Conservation (phyloP, 1,140 invertebrate genomes). For the Sarcophaga peregrina region DNA sequence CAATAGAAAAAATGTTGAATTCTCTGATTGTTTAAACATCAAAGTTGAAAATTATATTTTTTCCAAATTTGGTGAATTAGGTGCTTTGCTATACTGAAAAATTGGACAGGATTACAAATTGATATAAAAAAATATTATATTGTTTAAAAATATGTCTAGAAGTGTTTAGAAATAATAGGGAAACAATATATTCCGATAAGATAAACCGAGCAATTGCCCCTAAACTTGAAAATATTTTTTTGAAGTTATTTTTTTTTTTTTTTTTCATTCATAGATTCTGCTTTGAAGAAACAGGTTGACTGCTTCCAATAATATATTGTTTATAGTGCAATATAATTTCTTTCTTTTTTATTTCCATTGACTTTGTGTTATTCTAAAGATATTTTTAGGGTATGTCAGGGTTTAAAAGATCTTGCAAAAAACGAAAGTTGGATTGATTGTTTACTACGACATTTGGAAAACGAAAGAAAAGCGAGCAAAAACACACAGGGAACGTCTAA, state of each 20-base stretch:
- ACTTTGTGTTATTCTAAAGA: neutral
- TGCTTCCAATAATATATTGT: neutral
- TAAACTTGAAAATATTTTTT: too few relatives aligned
- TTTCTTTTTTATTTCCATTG: neutral
- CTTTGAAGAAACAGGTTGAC: slow-evolving; percentile 1
- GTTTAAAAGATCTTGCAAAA: neutral
- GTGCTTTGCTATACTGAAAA: neutral
- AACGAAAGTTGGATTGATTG: neutral
- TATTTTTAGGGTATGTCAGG: neutral
- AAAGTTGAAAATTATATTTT: too few relatives aligned
- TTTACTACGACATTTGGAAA: neutral
- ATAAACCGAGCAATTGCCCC: too few relatives aligned
- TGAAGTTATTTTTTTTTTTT: too few relatives aligned
- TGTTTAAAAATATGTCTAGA: too few relatives aligned
- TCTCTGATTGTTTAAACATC: too few relatives aligned
- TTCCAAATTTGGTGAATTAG: neutral
- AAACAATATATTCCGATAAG: too few relatives aligned
- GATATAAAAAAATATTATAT: neutral
- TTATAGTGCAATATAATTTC: too few relatives aligned
- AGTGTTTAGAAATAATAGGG: too few relatives aligned
- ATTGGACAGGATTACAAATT: neutral
- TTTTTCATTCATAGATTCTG: neutral
- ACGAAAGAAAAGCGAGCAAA: neutral
- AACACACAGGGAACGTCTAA: too few relatives aligned
- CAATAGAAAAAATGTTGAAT: neutral